These are phyloP conservation scores for Potamarius usumacintae DNA, from an alignment of 2,113 vertebrate species.

Conservation along the genomic window DNA sequence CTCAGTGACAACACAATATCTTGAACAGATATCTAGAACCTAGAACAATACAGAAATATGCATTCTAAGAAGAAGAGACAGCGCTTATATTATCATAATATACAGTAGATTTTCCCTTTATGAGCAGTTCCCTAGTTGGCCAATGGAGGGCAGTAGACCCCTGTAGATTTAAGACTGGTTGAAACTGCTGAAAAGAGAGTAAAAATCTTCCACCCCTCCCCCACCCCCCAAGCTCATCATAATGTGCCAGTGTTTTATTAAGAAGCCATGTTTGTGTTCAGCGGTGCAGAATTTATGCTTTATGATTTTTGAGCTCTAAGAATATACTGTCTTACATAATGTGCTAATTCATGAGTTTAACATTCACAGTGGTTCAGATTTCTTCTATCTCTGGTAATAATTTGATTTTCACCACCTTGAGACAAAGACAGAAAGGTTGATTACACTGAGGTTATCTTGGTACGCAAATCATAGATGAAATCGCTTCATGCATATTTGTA, in stretches of 20 bases:
- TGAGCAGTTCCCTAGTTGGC: background rate
- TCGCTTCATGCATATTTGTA: background rate
- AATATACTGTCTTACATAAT: conserved; percentile 19
- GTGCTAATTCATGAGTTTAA: conserved; percentile 14
- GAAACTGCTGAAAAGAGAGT: background rate
- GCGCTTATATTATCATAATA: background rate
- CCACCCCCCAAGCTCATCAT: background rate
- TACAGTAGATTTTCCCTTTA: background rate
- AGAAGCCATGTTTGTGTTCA: background rate
- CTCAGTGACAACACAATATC: background rate
- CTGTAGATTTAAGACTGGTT: background rate
- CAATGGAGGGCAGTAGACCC: conserved; percentile 26
- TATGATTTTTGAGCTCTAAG: conserved; percentile 6
- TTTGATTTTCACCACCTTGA: background rate
- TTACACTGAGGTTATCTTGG: background rate
- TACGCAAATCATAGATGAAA: background rate
- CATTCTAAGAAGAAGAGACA: background rate
- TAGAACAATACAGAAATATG: background rate
- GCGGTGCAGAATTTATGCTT: background rate
- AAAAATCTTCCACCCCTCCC: background rate
- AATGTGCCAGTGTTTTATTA: background rate
- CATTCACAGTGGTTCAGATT: background rate
- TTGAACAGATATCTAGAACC: background rate
- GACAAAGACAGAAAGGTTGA: background rate
- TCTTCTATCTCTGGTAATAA: background rate